phyloP scores from a whole-genome alignment of 2,113 vertebrate genomes.

The Egretta garzetta region DNA sequence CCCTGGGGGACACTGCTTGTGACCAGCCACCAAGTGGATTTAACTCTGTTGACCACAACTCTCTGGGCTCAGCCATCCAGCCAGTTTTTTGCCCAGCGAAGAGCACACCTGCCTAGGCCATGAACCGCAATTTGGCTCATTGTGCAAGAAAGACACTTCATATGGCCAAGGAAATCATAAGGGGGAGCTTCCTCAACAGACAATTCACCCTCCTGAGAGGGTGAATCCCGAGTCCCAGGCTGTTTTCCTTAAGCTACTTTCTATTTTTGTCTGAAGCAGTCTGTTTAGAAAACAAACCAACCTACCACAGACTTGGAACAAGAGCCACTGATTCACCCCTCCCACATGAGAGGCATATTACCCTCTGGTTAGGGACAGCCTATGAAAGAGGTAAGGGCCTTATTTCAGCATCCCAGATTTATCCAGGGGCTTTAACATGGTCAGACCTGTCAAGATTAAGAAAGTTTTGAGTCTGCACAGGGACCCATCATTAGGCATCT shows the following conservation, averaged over 20 bases:
- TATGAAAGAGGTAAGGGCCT: background rate
- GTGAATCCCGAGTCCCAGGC: background rate
- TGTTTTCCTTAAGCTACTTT: background rate
- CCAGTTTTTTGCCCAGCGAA: too few species aligned
- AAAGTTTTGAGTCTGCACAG: background rate
- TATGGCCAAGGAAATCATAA: background rate
- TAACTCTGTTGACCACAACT: too few species aligned
- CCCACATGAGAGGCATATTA: background rate
- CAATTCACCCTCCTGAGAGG: background rate
- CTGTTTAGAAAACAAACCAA: background rate
- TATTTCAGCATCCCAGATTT: background rate
- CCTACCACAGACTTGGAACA: background rate
- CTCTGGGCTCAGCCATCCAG: too few species aligned
- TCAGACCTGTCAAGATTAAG: background rate
- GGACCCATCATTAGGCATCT: background rate
- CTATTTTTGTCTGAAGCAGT: background rate
- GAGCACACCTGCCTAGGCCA: too few species aligned
- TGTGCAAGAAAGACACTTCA: background rate
- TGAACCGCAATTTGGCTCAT: background rate
- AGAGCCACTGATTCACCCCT: background rate
- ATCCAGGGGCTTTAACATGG: background rate
- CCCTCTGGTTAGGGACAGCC: background rate
- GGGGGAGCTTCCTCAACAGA: background rate
- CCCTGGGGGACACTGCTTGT: too few species aligned
- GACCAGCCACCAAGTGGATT: too few species aligned